Percentiles rank a stretch among this genome's conserved stretches.
Conservation (phyloP, 1,140 invertebrate genomes). For the Drosophila micromelanica region DNA sequence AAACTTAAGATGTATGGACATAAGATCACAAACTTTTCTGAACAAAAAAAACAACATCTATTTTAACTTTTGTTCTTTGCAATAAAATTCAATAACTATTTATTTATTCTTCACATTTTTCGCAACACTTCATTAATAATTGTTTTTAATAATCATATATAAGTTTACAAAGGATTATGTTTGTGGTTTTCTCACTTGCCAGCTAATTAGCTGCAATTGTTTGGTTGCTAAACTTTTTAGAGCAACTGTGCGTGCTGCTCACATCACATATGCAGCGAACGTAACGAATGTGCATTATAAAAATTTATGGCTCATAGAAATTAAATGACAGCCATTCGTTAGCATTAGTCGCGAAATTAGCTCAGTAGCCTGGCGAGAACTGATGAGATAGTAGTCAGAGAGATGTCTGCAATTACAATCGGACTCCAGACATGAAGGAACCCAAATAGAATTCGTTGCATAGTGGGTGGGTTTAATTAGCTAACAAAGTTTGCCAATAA, state of each 20-base stretch:
- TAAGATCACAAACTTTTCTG: no score
- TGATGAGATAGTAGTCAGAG: conserved; percentile 11
- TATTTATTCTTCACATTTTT: no score
- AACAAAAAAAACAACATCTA: no score
- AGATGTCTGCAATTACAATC: background rate
- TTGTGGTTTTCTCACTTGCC: conserved; percentile 23
- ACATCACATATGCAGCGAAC: conserved; percentile 46
- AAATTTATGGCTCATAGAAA: conserved; percentile 77
- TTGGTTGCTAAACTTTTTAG: conserved; percentile 31
- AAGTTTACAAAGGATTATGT: no score
- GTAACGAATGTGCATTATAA: conserved; percentile 65
- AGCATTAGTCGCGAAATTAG: conserved; percentile 72
- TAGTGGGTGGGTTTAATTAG: conserved; percentile 46
- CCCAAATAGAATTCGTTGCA: conserved; percentile 19
- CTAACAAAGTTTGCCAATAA: conserved; percentile 34
- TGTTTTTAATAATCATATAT: no score
- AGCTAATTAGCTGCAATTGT: conserved; percentile 62
- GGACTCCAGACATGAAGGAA: conserved; percentile 4
- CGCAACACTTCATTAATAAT: no score
- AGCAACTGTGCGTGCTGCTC: conserved; percentile 46
- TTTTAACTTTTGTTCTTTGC: background rate
- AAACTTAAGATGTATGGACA: no score
- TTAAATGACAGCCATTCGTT: conserved; percentile 76
- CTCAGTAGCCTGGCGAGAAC: conserved; percentile 18
- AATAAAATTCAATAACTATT: background rate